These are phyloP conservation scores for Parapsyche elsis DNA, from an alignment of 1,140 invertebrate genomes.

Conservation along the genomic window DNA sequence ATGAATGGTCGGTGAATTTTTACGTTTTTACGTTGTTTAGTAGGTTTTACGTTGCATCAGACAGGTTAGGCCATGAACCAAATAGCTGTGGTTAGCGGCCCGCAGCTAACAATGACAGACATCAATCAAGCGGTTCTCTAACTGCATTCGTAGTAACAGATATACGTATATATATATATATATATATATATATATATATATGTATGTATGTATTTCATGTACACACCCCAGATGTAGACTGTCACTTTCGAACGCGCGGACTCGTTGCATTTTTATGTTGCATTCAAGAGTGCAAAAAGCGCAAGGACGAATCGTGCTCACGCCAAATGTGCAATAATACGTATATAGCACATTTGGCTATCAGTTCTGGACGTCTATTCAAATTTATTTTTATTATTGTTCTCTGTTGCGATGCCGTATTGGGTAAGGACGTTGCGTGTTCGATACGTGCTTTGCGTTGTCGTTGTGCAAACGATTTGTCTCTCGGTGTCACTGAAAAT, in stretches of 20 bases:
- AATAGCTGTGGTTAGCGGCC: conserved; percentile 34
- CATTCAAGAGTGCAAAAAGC: background rate
- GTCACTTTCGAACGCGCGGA: too few species aligned
- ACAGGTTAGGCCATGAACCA: conserved; percentile 26
- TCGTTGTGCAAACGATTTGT: too few species aligned
- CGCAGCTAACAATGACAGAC: conserved; percentile 38
- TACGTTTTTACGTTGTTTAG: background rate
- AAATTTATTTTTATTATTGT: background rate
- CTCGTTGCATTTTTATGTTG: background rate
- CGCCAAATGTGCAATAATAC: conserved; percentile 16
- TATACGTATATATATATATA: too few species aligned
- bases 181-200: too few species aligned
- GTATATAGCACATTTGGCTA: too few species aligned
- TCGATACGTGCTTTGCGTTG: too few species aligned
- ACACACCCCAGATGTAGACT: too few species aligned
- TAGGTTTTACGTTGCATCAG: conserved; percentile 16
- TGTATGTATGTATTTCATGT: too few species aligned
- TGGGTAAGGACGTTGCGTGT: too few species aligned
- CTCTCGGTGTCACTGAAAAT: too few species aligned
- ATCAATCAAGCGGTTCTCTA: conserved; percentile 18
- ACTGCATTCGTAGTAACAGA: too few species aligned
- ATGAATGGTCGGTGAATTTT: too few species aligned
- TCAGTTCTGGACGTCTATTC: background rate
- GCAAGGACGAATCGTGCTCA: conserved; percentile 21
- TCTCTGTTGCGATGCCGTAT: background rate